phyloP scores from a whole-genome alignment of 1,140 invertebrate genomes.

The Drosophila mojavensis region DNA sequence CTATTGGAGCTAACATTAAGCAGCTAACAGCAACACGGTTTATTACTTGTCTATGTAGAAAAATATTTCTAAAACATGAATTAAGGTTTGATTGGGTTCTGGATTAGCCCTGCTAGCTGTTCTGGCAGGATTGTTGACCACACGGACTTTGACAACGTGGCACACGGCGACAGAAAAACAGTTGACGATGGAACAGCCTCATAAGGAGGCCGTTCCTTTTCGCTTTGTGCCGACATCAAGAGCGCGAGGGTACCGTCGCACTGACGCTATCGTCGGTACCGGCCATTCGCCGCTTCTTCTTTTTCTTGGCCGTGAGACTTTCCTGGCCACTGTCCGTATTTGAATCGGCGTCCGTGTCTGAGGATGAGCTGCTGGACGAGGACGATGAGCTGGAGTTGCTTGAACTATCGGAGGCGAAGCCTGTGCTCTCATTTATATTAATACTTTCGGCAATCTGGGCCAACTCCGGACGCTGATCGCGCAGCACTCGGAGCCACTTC shows the following conservation, averaged over 20 bases:
- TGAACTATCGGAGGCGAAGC: conserved; percentile 97
- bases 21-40: conserved; percentile 27
- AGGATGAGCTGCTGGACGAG: conserved; percentile 87
- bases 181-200: conserved; percentile 66
- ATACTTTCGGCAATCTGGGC: conserved; percentile 93
- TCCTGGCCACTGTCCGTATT: conserved; percentile 92
- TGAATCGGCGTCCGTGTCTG: conserved; percentile 85
- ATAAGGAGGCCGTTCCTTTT: conserved; percentile 62
- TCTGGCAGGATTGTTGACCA: conserved; percentile 34
- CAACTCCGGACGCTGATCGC: conserved; percentile 92
- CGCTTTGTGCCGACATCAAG: conserved; percentile 65
- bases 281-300: conserved; percentile 89
- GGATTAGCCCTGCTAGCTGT: conserved; percentile 53
- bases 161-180: conserved; percentile 58
- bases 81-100: not conserved
- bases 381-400: conserved; percentile 95
- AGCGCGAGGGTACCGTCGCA: conserved; percentile 48
- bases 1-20: conserved; percentile 29
- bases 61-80: conserved; percentile 71
- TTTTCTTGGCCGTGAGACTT: conserved; percentile 93
- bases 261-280: conserved; percentile 40
- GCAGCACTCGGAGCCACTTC: conserved; percentile 91
- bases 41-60: conserved; percentile 65
- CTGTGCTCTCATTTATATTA: conserved; percentile 93
- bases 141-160: conserved; percentile 27